A percentile compares a stretch with the other conserved stretches of the same genome.
phyloP scores from a whole-genome alignment of 2,888 invertebrate genomes.

The Crepidodera aurea region DNA sequence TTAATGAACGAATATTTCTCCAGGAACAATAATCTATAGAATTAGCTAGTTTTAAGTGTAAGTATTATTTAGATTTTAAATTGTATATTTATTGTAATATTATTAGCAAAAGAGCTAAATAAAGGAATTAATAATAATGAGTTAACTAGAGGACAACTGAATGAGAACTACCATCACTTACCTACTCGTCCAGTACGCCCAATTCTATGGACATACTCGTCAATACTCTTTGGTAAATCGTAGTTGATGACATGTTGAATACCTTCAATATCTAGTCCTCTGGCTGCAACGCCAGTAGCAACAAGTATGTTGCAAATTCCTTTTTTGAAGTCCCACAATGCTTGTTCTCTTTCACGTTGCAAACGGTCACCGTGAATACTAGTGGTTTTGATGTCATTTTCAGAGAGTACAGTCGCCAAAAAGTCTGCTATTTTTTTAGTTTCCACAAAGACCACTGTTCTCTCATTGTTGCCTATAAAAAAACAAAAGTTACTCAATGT shows the following conservation, averaged over 20 bases:
- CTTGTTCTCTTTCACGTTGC: constrained; percentile 77
- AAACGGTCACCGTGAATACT: constrained; percentile 79
- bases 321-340: constrained; percentile 79
- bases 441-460: constrained; percentile 89
- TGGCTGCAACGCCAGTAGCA: constrained; percentile 93
- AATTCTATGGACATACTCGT: constrained; percentile 95
- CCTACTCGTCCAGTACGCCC: constrained; percentile 96
- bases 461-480: constrained; percentile 52
- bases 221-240: constrained; percentile 88
- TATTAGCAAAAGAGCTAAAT: too few species aligned
- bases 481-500: too few species aligned
- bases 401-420: constrained; percentile 82
- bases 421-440: constrained; percentile 91
- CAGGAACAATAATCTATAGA: too few species aligned
- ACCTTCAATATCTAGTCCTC: constrained; percentile 90
- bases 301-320: constrained; percentile 78
- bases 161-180: too few species aligned
- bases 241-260: constrained; percentile 91
- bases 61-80: too few species aligned
- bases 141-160: too few species aligned
- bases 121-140: too few species aligned
- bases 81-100: too few species aligned
- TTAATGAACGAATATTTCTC: too few species aligned
- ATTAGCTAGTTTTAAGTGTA: too few species aligned
- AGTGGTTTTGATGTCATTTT: constrained; percentile 75